Evolutionary conservation across 2,797 vertebrate species (phyloP), one percentile per base, ranked within the genome.

Genomic region (Pseudochaenichthys georgianus): DNA sequence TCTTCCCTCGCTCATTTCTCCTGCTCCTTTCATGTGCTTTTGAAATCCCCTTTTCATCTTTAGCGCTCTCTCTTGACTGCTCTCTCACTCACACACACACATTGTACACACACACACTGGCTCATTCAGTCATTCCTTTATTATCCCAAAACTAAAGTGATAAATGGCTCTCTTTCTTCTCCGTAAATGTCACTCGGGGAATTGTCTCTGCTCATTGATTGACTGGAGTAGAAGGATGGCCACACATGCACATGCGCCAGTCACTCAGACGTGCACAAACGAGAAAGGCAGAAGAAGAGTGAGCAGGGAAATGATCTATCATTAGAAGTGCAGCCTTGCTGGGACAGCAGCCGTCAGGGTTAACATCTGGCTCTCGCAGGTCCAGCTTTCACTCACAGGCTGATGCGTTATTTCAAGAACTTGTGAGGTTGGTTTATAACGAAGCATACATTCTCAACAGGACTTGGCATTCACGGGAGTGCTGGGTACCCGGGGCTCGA

Each of bases 111-210:
- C 65, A 82, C 73, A 82, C 78, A 70, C 85, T 52, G 70, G 78
- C 89, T 90, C 87, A 90, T 90, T 90, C 90, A 92, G 87, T 91
- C 91, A 92, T 93, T 93, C 89, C 90, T 93, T 93, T 93, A 93
- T 90, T 92, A 90, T 92, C 87, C 88, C 86, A 91, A 92, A 93
- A 91, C 92, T 91, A 91, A 93, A 90, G 87, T 93, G 91, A 93
- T 93, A 92, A 93, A 93, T 93, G 88, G 88, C 86, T 88, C 87
- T 82, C 89, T 94, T 93, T 93, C 92, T 93, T 93, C 89, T 92
- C 79, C 47, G 77, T 92, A 93, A 94, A 93, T 93, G 93, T 92
- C 92, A 91, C 87, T 91, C 71, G 67, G 87, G 90, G 91, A 93
- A 91, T 90, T 92, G 90, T 92, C 87, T 92, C 84, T 89, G 89